These are phyloP conservation scores for Heliconius erato DNA, from an alignment of 2,888 invertebrate species.

Conservation along the genomic window DNA sequence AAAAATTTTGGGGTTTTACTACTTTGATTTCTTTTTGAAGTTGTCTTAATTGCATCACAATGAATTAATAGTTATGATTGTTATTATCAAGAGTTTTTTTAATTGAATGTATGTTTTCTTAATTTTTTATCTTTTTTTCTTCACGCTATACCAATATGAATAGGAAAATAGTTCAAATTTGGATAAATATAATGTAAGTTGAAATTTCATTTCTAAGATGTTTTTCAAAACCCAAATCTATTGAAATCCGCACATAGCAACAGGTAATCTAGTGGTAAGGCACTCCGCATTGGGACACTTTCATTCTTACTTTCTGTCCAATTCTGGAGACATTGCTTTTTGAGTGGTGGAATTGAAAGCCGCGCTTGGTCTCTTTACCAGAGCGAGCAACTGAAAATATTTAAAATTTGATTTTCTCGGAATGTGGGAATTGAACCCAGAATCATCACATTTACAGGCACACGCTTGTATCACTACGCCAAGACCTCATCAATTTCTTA, in stretches of 20 bases:
- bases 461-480: background rate
- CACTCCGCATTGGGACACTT: background rate
- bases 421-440: background rate
- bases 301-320: too few relatives aligned
- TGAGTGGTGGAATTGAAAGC: background rate
- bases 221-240: background rate
- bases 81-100: too few relatives aligned
- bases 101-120: background rate
- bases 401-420: background rate
- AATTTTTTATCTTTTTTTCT: background rate
- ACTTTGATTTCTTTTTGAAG: too few relatives aligned
- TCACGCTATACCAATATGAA: background rate
- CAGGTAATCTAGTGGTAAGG: background rate
- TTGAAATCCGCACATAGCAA: background rate
- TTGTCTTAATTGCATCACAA: too few relatives aligned
- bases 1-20: too few relatives aligned
- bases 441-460: background rate
- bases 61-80: too few relatives aligned
- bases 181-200: slow-evolving; percentile 1
- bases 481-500: background rate
- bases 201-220: background rate
- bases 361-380: background rate
- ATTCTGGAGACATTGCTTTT: too few relatives aligned
- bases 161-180: background rate
- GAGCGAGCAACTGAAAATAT: background rate